A percentile compares a stretch with the other conserved stretches of the same genome.
Evolutionary conservation across 2,113 vertebrate species (phyloP).

Genomic region (Aegithalos caudatus): DNA sequence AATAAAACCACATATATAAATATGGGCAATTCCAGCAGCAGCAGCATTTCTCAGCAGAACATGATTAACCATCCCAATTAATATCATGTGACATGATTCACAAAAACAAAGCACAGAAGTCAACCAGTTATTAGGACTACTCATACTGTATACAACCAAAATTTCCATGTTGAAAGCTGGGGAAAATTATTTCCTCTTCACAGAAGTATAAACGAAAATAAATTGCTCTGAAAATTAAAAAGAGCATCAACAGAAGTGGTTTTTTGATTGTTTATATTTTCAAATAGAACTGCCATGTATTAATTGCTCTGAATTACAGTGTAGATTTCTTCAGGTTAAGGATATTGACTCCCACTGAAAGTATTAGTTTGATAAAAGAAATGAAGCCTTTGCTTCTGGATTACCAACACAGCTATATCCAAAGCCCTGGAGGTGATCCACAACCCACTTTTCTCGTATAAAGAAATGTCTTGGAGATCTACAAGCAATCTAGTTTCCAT

Average conservation of each 20-base stretch:
- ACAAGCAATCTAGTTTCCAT: constrained; percentile 42
- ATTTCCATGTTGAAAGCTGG: constrained; percentile 47
- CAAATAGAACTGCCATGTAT: constrained; percentile 37
- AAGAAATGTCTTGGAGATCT: constrained; percentile 30
- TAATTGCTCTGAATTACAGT: constrained; percentile 55
- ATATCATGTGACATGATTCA: constrained; percentile 61
- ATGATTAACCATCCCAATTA: constrained; percentile 62
- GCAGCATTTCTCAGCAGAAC: constrained; percentile 67
- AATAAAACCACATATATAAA: constrained; percentile 70
- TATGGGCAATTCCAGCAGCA: constrained; percentile 63
- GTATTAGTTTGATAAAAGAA: constrained; percentile 42
- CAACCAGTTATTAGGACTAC: constrained; percentile 61
- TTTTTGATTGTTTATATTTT: constrained; percentile 38
- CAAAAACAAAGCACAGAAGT: constrained; percentile 68
- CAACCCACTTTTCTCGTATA: constrained; percentile 14
- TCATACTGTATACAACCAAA: constrained; percentile 26
- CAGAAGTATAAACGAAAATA: constrained; percentile 55
- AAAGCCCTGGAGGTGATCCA: constrained; percentile 48
- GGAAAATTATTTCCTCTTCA: constrained; percentile 53
- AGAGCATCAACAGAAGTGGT: constrained; percentile 25
- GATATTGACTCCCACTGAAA: constrained; percentile 53
- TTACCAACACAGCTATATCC: constrained; percentile 51
- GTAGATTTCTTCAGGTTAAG: constrained; percentile 48
- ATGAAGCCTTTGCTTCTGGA: constrained; percentile 57
- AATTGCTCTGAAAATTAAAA: constrained; percentile 58